Conservation (phyloP, 2,113 vertebrate species). For the Gobius niger region DNA sequence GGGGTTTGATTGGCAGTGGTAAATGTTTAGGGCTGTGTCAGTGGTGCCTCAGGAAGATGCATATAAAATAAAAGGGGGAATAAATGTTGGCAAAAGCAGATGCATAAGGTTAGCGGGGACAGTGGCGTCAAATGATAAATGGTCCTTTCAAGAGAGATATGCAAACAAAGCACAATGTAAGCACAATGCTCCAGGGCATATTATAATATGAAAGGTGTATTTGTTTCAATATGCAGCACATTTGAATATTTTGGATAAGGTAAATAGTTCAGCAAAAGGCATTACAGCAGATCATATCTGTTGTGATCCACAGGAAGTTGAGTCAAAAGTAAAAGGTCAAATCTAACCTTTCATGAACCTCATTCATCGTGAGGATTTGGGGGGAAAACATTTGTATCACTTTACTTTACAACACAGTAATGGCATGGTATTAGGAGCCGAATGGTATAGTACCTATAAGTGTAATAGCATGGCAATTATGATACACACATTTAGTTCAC, state of each 20-base stretch:
- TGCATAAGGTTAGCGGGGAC: conserved; percentile 19
- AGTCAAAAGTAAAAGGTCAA: too few species aligned
- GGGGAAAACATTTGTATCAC: too few species aligned
- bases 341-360: too few species aligned
- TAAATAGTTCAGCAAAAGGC: not conserved
- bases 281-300: not conserved
- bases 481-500: too few species aligned
- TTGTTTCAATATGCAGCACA: not conserved
- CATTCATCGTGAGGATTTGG: too few species aligned
- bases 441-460: too few species aligned
- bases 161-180: conserved; percentile 1
- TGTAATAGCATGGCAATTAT: too few species aligned
- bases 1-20: conserved; percentile 33
- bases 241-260: not conserved
- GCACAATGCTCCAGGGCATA: not conserved
- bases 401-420: too few species aligned
- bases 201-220: not conserved
- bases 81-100: not conserved
- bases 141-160: conserved; percentile 10
- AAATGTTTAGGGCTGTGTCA: conserved; percentile 34
- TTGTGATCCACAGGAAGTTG: too few species aligned
- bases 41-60: conserved; percentile 20
- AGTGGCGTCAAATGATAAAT: conserved; percentile 13
- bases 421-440: too few species aligned
- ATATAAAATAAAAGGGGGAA: conserved; percentile 9